Percentiles rank a stretch among this genome's conserved stretches.
phyloP scores from a whole-genome alignment of 1,140 invertebrate species.

The Cryptotermes secundus region DNA sequence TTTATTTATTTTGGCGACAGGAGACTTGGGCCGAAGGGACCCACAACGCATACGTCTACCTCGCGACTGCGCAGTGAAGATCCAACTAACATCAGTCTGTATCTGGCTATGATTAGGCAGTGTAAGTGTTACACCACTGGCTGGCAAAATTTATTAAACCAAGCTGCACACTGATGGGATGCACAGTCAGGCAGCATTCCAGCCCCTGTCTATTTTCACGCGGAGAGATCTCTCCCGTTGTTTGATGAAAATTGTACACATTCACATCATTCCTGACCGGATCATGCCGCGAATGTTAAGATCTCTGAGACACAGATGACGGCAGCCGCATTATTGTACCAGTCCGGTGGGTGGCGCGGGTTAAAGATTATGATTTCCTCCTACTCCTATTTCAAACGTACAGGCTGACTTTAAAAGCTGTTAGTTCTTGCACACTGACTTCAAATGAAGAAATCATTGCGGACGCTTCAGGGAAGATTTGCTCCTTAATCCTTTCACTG shows the following conservation, averaged over 20 bases:
- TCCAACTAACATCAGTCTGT: too few relatives aligned
- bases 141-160: conserved; percentile 26
- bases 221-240: conserved; percentile 25
- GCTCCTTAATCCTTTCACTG: too few relatives aligned
- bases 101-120: background rate
- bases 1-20: too few relatives aligned
- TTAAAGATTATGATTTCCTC: conserved; percentile 17
- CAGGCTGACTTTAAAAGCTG: background rate
- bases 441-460: background rate
- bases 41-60: too few relatives aligned
- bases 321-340: background rate
- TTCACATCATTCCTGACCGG: conserved; percentile 31
- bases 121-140: background rate
- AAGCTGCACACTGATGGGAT: conserved; percentile 7
- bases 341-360: conserved; percentile 13
- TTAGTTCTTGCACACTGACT: background rate
- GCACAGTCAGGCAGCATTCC: conserved; percentile 22
- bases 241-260: conserved; percentile 31
- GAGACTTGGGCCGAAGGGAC: too few relatives aligned
- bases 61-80: too few relatives aligned
- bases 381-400: background rate
- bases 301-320: background rate
- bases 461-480: too few relatives aligned
- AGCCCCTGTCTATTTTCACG: conserved; percentile 23
- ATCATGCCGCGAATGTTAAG: conserved; percentile 16